Conservation (phyloP, 2,888 invertebrate species). For the Anarsia innoxiella region DNA sequence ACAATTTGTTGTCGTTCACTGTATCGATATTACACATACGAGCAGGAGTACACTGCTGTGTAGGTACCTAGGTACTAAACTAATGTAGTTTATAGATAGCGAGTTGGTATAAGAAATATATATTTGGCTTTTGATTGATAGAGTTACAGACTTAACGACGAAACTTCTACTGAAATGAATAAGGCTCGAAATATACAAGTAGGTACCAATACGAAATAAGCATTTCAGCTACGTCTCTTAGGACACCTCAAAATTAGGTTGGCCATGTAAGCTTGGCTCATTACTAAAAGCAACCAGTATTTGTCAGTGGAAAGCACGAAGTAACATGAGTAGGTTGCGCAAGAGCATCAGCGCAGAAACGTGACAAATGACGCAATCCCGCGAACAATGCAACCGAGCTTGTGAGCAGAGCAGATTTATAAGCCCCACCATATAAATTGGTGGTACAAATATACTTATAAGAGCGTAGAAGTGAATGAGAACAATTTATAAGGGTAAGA, state of each 20-base stretch:
- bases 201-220: no score
- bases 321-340: conserved; percentile 47
- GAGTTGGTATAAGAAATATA: no score
- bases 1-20: conserved; percentile 50
- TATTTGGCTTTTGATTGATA: no score
- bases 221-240: no score
- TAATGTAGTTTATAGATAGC: no score
- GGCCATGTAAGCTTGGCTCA: conserved; percentile 36
- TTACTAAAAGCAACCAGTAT: conserved; percentile 44
- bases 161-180: no score
- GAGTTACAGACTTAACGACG: no score
- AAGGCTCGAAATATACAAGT: no score
- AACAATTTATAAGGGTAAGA: not conserved
- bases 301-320: conserved; percentile 45
- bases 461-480: conserved; percentile 1
- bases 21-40: no score
- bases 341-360: conserved; percentile 41
- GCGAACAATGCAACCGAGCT: conserved; percentile 54
- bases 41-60: no score
- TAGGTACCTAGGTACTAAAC: no score
- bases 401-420: conserved; percentile 37
- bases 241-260: conserved; percentile 19
- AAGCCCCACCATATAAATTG: conserved; percentile 22
- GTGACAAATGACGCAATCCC: conserved; percentile 65
- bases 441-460: conserved; percentile 12